phyloP scores from a whole-genome alignment of 2,797 vertebrate genomes.

The Sciurus vulgaris region DNA sequence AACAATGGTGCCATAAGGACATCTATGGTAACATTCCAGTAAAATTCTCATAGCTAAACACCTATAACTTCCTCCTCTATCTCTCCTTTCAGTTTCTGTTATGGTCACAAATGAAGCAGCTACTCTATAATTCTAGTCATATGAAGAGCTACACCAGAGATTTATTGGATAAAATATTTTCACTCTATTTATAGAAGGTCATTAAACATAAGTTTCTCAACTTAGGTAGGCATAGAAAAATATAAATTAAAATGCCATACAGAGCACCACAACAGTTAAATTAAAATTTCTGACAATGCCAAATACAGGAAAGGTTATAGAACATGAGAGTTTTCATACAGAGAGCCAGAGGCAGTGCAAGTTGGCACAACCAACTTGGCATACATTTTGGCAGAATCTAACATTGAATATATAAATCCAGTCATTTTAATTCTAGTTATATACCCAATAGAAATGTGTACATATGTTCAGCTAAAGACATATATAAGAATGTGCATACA shows the following conservation, averaged over 20 bases:
- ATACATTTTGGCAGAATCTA: neutral
- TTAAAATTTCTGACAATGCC: neutral
- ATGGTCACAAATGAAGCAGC: neutral
- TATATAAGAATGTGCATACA: neutral
- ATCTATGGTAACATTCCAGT: neutral
- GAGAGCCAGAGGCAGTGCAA: neutral
- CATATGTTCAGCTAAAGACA: neutral
- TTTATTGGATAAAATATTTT: neutral
- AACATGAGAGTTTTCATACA: neutral
- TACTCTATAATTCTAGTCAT: neutral
- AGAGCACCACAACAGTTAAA: neutral
- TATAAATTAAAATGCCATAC: neutral
- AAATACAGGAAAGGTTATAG: neutral
- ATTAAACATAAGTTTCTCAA: neutral
- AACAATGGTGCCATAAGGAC: neutral
- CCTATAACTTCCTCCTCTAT: neutral
- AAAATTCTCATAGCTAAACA: neutral
- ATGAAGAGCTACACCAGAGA: neutral
- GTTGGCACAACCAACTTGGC: neutral
- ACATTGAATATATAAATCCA: neutral
- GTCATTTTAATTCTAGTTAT: slow-evolving; percentile 13
- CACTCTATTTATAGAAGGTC: neutral
- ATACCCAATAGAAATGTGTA: neutral
- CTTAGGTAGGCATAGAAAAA: neutral
- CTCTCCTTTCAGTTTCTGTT: neutral